A percentile compares a stretch with the other conserved stretches of the same genome.
phyloP scores from a whole-genome alignment of 2,113 vertebrate species.

The Eurystomus gularis region DNA sequence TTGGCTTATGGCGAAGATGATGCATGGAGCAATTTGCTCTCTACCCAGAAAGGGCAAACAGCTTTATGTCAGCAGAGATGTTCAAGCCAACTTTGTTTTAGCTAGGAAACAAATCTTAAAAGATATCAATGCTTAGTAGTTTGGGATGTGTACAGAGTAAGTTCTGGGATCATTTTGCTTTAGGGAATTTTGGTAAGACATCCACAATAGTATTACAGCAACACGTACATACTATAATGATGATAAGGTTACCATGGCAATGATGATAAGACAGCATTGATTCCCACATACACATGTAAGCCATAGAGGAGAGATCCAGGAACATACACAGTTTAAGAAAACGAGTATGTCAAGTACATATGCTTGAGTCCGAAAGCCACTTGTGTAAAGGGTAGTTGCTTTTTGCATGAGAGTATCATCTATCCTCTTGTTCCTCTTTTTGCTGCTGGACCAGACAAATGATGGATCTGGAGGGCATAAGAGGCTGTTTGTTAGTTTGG shows the following conservation, averaged over 20 bases:
- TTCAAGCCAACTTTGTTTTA: background rate
- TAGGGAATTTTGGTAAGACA: conserved; percentile 7
- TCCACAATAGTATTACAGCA: background rate
- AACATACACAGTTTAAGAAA: background rate
- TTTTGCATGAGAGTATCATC: background rate
- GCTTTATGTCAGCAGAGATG: background rate
- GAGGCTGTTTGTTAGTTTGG: background rate
- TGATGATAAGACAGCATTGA: conserved; percentile 13
- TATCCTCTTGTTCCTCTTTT: background rate
- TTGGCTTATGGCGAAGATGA: background rate
- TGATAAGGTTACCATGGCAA: conserved; percentile 56
- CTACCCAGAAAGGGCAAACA: background rate
- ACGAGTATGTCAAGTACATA: background rate
- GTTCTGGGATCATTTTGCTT: background rate
- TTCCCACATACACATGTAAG: background rate
- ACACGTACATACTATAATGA: background rate
- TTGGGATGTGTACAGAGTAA: background rate
- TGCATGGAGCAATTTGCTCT: background rate
- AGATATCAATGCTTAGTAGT: background rate
- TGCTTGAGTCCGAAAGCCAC: background rate
- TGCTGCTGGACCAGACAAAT: background rate
- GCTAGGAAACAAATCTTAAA: background rate
- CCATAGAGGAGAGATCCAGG: background rate
- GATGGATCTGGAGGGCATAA: background rate
- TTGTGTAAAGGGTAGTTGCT: background rate